Percentiles rank a stretch among this genome's conserved stretches.
Evolutionary conservation across 2,797 vertebrate genomes (phyloP).

Genomic region (Bufotes viridis): DNA sequence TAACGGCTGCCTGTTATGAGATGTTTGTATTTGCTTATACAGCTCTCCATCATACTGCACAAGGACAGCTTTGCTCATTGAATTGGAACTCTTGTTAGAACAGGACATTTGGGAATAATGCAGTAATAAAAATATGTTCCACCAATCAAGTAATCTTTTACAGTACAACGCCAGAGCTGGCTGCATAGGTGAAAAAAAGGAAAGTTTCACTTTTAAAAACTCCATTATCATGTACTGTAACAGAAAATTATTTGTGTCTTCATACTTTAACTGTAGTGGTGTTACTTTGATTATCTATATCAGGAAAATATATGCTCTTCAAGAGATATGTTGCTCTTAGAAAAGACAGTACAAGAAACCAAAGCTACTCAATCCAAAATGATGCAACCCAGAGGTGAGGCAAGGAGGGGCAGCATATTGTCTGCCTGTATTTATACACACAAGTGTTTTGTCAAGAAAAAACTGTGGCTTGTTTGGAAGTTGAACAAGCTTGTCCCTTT

Average conservation of each 20-base stretch:
- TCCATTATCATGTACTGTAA: background rate
- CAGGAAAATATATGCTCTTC: background rate
- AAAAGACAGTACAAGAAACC: background rate
- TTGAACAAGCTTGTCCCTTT: too few relatives aligned
- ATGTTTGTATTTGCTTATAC: conserved; percentile 29
- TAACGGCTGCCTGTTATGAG: conserved; percentile 20
- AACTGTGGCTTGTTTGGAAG: too few relatives aligned
- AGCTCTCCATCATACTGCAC: conserved; percentile 15
- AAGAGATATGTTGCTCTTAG: background rate
- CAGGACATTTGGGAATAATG: conserved; percentile 19
- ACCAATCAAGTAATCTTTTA: background rate
- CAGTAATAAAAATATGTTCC: conserved; percentile 17
- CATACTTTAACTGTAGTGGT: background rate
- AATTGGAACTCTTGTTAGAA: conserved; percentile 9
- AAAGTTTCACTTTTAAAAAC: background rate
- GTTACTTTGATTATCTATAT: background rate
- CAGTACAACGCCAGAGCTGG: background rate
- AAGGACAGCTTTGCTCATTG: conserved; percentile 14
- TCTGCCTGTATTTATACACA: too few relatives aligned
- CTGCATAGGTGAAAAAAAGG: background rate
- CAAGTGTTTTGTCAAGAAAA: too few relatives aligned
- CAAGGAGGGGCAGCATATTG: too few relatives aligned
- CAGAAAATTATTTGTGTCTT: background rate
- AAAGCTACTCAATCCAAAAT: background rate
- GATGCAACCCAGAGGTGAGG: background rate